Base-by-base conservation (phyloP, 2,113 vertebrate genomes). In the Petaurus breviceps region DNA sequence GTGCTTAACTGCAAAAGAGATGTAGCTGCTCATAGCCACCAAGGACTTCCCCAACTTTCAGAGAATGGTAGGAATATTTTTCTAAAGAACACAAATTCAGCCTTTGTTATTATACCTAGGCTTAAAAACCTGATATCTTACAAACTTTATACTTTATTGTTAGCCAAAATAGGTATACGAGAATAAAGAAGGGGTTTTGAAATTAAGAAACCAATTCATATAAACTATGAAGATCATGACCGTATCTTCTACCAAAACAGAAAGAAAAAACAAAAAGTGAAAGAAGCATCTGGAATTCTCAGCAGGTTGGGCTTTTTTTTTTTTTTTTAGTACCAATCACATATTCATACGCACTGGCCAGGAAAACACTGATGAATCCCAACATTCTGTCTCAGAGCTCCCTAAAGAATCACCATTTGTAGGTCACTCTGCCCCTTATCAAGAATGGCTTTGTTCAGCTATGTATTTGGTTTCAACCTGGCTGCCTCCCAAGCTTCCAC, bases 381-480 rank as follows among this genome's bases (percentile, higher is more conserved):
- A 55, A 93, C 92, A 91, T 93, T 95, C 90, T 92, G 91, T 90
- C 90, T 51, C 96, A 94, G 95, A 96, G 47, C 96, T 95, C 90
- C 93, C 47, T 90, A 52, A 25, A 94, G 37, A 92, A 95, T 96
- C 89, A 54, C 22, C 49, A 47, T 90, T 51, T 51, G 24, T 90
- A 90, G 47, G 90, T 51, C 47, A 6, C 43, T 95, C 43, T 95
- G 90, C 92, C 52, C 91, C 91, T 96, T 96, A 92, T 54, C 92
- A 94, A 95, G 89, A 95, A 96, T 94, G 94, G 51, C 91, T 93
- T 95, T 93, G 94, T 94, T 91, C 53, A 11, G 43, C 54, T 57
- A 91, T 68, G 57, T 94, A 95, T 95, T 95, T 94, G 90, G 94
- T 77, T 96, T 97, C 95, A 93, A 90, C 90, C 91, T 95, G 95